Evolutionary conservation across 1,140 invertebrate species (phyloP).

Genomic region (Ostrea edulis): DNA sequence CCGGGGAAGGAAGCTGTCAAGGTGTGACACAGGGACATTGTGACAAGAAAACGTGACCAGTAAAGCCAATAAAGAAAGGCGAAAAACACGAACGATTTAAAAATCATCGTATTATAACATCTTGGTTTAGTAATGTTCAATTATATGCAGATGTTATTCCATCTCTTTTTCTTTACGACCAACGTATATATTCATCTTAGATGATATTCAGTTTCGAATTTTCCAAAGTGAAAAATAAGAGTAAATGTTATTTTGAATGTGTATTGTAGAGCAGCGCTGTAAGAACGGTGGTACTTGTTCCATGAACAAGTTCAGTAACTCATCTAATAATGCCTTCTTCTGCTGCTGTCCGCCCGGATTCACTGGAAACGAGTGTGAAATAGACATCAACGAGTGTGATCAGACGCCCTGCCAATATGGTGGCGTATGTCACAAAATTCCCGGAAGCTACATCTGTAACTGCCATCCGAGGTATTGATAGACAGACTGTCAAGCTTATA

Average conservation of each 20-base stretch:
- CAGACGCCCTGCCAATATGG: neutral
- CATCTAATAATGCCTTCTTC: neutral
- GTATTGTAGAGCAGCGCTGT: neutral
- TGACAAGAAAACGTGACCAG: neutral
- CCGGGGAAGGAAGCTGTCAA: conserved; percentile 1
- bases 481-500: no score
- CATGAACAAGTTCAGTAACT: conserved; percentile 26
- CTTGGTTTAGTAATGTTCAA: no score
- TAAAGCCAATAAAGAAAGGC: neutral
- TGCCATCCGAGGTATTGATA: conserved; percentile 14
- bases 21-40: neutral
- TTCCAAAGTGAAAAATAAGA: neutral
- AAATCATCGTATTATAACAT: no score
- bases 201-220: neutral
- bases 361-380: conserved; percentile 31
- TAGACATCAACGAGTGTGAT: conserved; percentile 30
- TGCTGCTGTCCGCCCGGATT: conserved; percentile 15
- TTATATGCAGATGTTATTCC: no score
- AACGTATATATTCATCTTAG: neutral
- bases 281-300: conserved; percentile 7
- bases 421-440: neutral
- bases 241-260: neutral
- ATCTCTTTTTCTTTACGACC: neutral
- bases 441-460: conserved; percentile 12
- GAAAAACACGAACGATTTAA: neutral